Evolutionary conservation across 1,140 invertebrate species (phyloP).

Genomic region (Maconellicoccus hirsutus): DNA sequence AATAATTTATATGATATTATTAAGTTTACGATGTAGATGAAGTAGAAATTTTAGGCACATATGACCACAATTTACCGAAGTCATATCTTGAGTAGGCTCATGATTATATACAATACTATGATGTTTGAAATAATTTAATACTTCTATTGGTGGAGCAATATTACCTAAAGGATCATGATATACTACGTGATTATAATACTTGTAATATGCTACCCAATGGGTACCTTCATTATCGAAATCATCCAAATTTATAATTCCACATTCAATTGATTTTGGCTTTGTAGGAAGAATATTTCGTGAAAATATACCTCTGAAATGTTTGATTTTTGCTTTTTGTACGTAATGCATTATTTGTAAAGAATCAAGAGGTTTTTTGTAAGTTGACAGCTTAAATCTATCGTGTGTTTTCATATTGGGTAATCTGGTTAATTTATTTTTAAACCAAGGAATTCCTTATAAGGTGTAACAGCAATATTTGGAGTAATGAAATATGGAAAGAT

Average conservation of each 20-base stretch:
- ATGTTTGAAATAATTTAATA: neutral
- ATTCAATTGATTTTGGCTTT: neutral
- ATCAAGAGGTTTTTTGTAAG: neutral
- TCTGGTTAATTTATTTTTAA: neutral
- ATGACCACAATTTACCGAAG: neutral
- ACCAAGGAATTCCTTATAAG: neutral
- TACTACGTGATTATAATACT: neutral
- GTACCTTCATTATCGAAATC: neutral
- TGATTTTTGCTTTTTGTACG: neutral
- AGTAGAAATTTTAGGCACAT: conserved; percentile 23
- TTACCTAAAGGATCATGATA: neutral
- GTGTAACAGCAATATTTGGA: neutral
- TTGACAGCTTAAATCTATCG: neutral
- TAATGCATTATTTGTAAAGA: neutral
- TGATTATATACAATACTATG: neutral
- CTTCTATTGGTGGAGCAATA: neutral
- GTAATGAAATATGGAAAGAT: neutral
- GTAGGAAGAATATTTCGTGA: neutral
- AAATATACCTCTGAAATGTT: neutral
- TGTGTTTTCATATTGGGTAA: neutral
- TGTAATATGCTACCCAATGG: neutral
- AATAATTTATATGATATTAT: too few species aligned
- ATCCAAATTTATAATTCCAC: conserved; percentile 13
- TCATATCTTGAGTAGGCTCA: neutral
- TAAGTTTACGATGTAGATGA: neutral